Percentiles rank a stretch among this genome's conserved stretches.
These are phyloP conservation scores for Mycteria americana DNA, from an alignment of 2,797 vertebrate species.

Conservation along the genomic window DNA sequence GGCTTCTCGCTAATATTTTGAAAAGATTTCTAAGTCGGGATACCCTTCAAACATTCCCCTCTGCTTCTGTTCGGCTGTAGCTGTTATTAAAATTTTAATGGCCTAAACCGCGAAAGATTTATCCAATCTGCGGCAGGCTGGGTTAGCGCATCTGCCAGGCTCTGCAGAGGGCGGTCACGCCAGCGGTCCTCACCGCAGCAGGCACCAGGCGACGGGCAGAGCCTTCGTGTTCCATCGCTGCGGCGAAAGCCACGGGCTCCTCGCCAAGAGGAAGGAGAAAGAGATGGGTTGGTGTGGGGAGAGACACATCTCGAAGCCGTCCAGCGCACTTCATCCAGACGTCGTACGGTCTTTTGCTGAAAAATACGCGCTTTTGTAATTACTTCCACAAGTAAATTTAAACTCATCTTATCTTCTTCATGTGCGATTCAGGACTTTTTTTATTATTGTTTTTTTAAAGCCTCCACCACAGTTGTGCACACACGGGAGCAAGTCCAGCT, in stretches of 20 bases:
- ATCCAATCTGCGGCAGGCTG: not conserved
- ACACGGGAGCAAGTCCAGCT: not conserved
- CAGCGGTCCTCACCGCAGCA: not conserved
- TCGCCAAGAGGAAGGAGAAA: fast-evolving
- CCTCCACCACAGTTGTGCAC: not conserved
- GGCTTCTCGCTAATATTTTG: not conserved
- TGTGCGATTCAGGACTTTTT: not conserved
- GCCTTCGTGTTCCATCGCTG: fast-evolving
- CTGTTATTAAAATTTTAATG: not conserved
- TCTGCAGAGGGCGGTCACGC: not conserved
- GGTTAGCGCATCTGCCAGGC: not conserved
- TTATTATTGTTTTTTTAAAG: not conserved
- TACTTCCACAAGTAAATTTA: not conserved
- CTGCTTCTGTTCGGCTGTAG: not conserved
- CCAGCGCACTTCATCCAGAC: too few species aligned
- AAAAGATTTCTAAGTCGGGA: not conserved
- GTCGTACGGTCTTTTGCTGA: not conserved
- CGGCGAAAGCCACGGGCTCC: not conserved
- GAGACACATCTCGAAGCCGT: fast-evolving
- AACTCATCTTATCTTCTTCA: not conserved
- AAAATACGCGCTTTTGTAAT: not conserved
- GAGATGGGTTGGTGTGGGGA: fast-evolving
- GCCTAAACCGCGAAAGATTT: not conserved
- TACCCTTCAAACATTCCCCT: not conserved
- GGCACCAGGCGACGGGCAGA: fast-evolving